Conservation (phyloP, 2,797 vertebrate species). For the Rhabdophis nuchalis region DNA sequence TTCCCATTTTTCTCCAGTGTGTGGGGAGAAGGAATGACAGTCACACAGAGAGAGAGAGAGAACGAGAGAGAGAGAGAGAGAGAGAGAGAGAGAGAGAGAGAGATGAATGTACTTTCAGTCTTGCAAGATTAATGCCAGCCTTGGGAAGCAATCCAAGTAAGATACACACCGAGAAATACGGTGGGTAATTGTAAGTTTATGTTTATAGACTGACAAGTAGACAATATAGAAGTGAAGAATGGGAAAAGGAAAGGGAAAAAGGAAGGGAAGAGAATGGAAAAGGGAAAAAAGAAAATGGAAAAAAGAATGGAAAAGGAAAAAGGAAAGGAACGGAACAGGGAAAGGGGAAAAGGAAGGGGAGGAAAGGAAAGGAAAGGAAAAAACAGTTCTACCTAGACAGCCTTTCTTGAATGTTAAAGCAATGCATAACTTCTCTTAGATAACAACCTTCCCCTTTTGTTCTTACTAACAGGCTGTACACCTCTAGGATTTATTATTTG, state of each 20-base stretch:
- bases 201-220: background rate
- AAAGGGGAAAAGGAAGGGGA: background rate
- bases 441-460: background rate
- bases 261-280: too few species aligned
- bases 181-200: background rate
- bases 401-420: background rate
- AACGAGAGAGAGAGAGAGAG: too few species aligned
- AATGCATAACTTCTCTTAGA: background rate
- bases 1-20: background rate
- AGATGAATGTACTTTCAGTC: too few species aligned
- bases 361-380: background rate
- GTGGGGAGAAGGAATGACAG: background rate
- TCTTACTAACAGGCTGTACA: background rate
- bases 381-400: background rate
- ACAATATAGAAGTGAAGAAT: background rate
- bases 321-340: too few species aligned
- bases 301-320: background rate
- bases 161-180: background rate
- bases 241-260: accelerated
- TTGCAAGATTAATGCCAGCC: background rate
- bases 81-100: too few species aligned
- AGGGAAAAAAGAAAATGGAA: background rate
- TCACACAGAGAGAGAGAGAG: too few species aligned
- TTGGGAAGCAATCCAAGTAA: background rate
- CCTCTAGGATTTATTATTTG: background rate